Evolutionary conservation across 2,113 vertebrate species (phyloP), one percentile per base, ranked within the genome.

Genomic region (Paedocypris sp.): DNA sequence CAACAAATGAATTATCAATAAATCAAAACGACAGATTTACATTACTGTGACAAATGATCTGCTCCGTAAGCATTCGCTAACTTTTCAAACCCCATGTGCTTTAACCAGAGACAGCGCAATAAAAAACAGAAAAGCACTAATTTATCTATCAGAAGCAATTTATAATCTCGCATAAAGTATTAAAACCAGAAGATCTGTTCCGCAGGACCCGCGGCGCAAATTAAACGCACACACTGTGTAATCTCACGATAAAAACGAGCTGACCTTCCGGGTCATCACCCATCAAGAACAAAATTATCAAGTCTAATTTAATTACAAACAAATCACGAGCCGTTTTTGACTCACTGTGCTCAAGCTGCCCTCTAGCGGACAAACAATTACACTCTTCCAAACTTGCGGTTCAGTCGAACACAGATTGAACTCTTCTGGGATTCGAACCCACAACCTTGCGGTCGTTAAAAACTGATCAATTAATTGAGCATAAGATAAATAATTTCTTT

Each of bases 281-380:
- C n/a, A n/a, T n/a, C n/a, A n/a, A n/a, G n/a, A n/a, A n/a, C n/a
- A n/a, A n/a, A n/a, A n/a, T n/a, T n/a, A n/a, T n/a, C n/a, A n/a
- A n/a, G n/a, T n/a, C 33, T 39, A 31, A 11, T 10, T 10, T 46
- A 48, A 35, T 54, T 47, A 52, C 11, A 26, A 62, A 46, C 43
- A 56, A 23, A 43, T 46, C 48, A 59, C 48, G 16, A 20, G 29
- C 22, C 38, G 32, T n/a, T 23, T 54, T 28, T 36, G n/a, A 29
- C 25, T 20, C 46, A 41, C 11, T 2, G 3, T n/a, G 12, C 6
- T 9, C 16, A 36, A 63, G 57, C 62, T 72, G 77, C 75, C 80
- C 74, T 73, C 83, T 78, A 11, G 71, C 81, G 83, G 79, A 66
- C 4, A 1, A n/a, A n/a, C n/a, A n/a, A n/a, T n/a, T n/a, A n/a